These are phyloP conservation scores for Fragum whitleyi DNA, from an alignment of 2,888 invertebrate species.

Conservation along the genomic window DNA sequence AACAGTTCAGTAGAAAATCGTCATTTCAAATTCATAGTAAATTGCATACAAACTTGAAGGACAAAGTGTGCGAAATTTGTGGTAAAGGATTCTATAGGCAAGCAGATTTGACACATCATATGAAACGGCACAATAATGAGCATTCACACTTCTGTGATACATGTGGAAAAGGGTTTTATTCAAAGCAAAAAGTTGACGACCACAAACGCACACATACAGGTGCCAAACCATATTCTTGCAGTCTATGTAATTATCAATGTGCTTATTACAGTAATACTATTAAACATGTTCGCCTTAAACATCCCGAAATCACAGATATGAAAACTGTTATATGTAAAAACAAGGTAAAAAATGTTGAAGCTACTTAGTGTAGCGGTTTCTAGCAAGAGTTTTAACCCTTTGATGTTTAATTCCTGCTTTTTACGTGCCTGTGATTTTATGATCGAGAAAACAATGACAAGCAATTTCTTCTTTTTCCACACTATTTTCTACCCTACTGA, in stretches of 20 bases:
- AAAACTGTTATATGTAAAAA: constrained; percentile 9
- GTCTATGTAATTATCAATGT: constrained; percentile 2
- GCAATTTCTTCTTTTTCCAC: no score
- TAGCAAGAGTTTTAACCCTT: no score
- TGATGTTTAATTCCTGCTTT: no score
- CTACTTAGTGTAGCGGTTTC: no score
- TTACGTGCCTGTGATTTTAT: no score
- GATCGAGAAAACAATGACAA: no score
- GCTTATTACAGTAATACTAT: constrained; percentile 3
- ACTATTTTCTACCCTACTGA: no score
- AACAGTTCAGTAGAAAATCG: constrained; percentile 4
- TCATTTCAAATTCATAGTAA: not conserved
- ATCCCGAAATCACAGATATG: not conserved
- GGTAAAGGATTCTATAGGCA: not conserved
- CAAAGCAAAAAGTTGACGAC: not conserved
- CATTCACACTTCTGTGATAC: constrained; percentile 5
- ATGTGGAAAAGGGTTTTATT: constrained; percentile 20
- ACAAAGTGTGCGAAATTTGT: constrained; percentile 9
- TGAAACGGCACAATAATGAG: constrained; percentile 23
- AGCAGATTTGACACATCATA: not conserved
- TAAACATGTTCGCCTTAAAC: not conserved
- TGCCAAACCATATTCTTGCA: constrained; percentile 5
- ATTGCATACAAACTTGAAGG: not conserved
- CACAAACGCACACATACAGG: constrained; percentile 5
- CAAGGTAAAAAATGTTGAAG: no score